Evolutionary conservation across 2,797 vertebrate genomes (phyloP).

Genomic region (Erithacus rubecula): DNA sequence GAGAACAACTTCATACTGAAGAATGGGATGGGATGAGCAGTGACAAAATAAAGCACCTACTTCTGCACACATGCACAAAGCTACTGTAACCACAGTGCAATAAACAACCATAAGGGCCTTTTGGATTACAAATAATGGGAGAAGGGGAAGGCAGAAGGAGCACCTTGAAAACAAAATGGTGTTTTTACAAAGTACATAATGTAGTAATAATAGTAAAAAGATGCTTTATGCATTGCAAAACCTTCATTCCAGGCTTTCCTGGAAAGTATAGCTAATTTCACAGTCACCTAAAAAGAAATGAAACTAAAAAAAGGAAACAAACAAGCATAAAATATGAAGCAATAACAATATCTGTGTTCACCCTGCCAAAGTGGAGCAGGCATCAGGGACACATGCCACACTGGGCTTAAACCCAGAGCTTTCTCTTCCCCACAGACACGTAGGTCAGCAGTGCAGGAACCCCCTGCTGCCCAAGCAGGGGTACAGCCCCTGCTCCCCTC

Average conservation of each 20-base stretch:
- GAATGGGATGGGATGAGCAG: not conserved
- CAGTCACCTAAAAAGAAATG: not conserved
- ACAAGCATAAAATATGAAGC: not conserved
- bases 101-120: not conserved
- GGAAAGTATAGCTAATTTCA: not conserved
- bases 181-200: not conserved
- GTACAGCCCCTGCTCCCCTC: not conserved
- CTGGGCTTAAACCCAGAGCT: not conserved
- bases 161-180: not conserved
- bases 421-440: rapidly evolving
- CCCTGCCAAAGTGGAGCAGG: not conserved
- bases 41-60: not conserved
- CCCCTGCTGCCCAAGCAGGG: rapidly evolving
- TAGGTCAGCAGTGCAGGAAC: not conserved
- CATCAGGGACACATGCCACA: not conserved
- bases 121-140: not conserved
- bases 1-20: not conserved
- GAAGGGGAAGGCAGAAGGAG: not conserved
- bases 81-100: not conserved
- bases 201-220: not conserved
- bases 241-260: not conserved
- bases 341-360: not conserved
- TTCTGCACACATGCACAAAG: not conserved
- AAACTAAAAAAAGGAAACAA: not conserved
- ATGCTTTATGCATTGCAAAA: not conserved